phyloP scores from a whole-genome alignment of 2,888 invertebrate species.

The Caenorhabditis sp. region DNA sequence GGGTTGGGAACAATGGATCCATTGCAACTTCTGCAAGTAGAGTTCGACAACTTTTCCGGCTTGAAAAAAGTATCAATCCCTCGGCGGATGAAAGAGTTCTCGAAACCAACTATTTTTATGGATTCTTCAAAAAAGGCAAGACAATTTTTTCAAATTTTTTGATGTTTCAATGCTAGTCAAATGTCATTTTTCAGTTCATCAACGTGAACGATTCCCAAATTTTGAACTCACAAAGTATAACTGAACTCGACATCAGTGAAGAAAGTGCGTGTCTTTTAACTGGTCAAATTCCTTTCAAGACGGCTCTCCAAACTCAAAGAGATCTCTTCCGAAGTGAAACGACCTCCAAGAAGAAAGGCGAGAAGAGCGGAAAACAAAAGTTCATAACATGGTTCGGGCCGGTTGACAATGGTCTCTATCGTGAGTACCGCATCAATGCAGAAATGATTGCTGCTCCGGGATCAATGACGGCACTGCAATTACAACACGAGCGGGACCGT shows the following conservation, averaged over 20 bases:
- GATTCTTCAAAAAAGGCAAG: not conserved
- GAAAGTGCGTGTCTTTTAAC: not conserved
- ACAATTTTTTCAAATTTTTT: not conserved
- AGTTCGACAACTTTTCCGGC: conserved; percentile 10
- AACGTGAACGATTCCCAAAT: not conserved
- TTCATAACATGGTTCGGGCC: not conserved
- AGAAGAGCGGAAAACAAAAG: not conserved
- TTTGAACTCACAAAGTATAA: not conserved
- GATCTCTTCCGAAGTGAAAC: not conserved
- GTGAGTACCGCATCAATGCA: conserved; percentile 11
- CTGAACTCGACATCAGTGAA: not conserved
- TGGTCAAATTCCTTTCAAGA: not conserved
- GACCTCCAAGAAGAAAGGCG: not conserved
- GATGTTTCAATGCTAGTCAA: not conserved
- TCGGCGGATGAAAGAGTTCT: not conserved
- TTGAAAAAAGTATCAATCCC: not conserved
- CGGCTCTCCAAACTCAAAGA: not conserved
- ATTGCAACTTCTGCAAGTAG: not conserved
- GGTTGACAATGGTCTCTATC: not conserved
- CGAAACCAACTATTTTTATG: not conserved
- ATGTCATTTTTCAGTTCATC: not conserved
- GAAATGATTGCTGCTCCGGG: not conserved
- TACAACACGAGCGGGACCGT: not conserved
- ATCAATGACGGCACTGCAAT: not conserved
- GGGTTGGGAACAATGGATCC: not conserved